Conservation (phyloP, 2,113 vertebrate species). For the Mesoclemmys tuberculata region DNA sequence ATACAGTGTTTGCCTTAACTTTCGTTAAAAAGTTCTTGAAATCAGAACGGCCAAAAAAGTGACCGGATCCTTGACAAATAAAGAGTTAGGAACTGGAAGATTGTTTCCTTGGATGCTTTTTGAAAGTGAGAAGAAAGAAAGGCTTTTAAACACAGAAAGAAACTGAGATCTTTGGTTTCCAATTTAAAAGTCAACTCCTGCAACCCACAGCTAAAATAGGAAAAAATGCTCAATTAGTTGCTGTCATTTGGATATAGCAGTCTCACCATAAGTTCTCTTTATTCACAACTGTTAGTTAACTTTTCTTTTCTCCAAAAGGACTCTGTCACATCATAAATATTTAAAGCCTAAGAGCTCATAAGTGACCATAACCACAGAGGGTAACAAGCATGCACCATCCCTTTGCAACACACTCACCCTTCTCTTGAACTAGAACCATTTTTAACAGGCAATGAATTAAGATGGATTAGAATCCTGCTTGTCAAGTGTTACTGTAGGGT, state of each 20-base stretch:
- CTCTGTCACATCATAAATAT: neutral
- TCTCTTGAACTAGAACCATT: neutral
- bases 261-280: rapidly evolving
- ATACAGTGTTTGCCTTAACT: neutral
- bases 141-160: neutral
- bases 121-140: neutral
- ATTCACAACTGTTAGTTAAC: neutral
- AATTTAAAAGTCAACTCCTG: neutral
- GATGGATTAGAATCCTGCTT: neutral
- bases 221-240: neutral
- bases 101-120: neutral
- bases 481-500: rapidly evolving
- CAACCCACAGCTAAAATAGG: rapidly evolving
- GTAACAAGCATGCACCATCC: neutral
- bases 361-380: neutral
- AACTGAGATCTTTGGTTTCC: neutral
- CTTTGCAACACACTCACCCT: neutral
- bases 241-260: neutral
- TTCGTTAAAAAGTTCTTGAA: neutral
- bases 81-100: neutral
- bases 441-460: neutral
- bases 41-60: neutral
- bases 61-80: neutral
- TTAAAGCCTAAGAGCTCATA: neutral
- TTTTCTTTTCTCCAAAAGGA: neutral